Base-by-base conservation (phyloP, 2,888 invertebrate genomes). In the Tinea pellionella region DNA sequence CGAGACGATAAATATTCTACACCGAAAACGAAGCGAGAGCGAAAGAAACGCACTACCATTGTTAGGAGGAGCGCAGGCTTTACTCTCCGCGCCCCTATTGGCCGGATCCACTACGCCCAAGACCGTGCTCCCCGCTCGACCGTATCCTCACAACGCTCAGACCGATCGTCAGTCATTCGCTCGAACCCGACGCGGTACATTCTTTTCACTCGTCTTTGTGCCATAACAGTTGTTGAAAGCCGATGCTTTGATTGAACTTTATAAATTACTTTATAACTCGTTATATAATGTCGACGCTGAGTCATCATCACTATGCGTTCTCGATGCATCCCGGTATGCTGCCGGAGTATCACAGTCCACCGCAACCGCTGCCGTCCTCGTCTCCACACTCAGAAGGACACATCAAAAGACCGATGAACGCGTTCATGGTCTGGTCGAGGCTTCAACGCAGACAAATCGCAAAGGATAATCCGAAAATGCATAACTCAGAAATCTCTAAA, bases 401-500 rank as follows among this genome's bases (percentile, higher is more conserved):
- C 80, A 96, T 98, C 72, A 98, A 98, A 80, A 89, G 98, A 16
- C 98, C 98, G 1, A 98, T 98, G 98, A 98, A 98, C 85, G 97
- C 98, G 0, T 98, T 98, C 84, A 98, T 98, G 97, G 97, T 96
- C 30, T 97, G 97, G 97, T 96, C 97, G 4, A 88, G 97, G 47
- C 93, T 96, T 43, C 96, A 97, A 78, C 88, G 97, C 13, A 90
- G 96, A 60, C 96, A 96, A 80, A 97, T 98, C 71, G 96, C 97
- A 0, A 91, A 95, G 80, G 96, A 97, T 68, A 97, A 97, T 75
- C 97, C 97, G 67, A 97, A 94, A 78, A 94, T 95, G 95, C 95
- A 95, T 78, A 95, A 95, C 69, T 94, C 94, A 0, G 94, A 95
- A 76, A 97, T 98, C 64, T 96, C 95, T 18, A 98, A 97, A 75